These are phyloP conservation scores for Diaprepes abbreviatus DNA, from an alignment of 2,888 invertebrate species.

Conservation along the genomic window DNA sequence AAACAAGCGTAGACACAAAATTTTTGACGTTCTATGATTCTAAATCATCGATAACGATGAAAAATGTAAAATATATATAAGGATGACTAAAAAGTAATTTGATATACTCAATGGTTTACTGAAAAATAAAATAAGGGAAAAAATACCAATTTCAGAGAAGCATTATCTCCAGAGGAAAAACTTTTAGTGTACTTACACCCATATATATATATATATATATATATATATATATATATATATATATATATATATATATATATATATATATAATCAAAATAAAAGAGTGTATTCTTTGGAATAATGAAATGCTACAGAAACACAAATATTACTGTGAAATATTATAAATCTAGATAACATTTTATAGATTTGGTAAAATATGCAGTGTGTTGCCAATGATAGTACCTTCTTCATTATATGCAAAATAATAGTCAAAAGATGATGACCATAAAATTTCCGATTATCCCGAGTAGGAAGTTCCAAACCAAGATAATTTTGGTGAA, in stretches of 20 bases:
- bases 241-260: too few relatives aligned
- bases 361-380: neutral
- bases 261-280: neutral
- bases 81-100: too few relatives aligned
- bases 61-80: too few relatives aligned
- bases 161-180: slow-evolving; percentile 3
- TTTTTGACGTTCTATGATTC: too few relatives aligned
- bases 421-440: neutral
- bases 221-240: too few relatives aligned
- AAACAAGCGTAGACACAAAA: too few relatives aligned
- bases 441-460: neutral
- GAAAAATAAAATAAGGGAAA: too few relatives aligned
- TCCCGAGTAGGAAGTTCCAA: neutral
- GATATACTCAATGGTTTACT: too few relatives aligned
- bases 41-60: too few relatives aligned
- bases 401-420: neutral
- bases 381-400: neutral
- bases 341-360: neutral
- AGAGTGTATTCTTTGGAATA: neutral
- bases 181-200: neutral
- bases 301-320: neutral
- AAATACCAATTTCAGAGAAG: too few relatives aligned
- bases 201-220: too few relatives aligned
- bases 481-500: neutral
- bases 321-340: neutral